Base-by-base conservation (phyloP, 2,797 vertebrate genomes). In the Rallus crepitans region DNA sequence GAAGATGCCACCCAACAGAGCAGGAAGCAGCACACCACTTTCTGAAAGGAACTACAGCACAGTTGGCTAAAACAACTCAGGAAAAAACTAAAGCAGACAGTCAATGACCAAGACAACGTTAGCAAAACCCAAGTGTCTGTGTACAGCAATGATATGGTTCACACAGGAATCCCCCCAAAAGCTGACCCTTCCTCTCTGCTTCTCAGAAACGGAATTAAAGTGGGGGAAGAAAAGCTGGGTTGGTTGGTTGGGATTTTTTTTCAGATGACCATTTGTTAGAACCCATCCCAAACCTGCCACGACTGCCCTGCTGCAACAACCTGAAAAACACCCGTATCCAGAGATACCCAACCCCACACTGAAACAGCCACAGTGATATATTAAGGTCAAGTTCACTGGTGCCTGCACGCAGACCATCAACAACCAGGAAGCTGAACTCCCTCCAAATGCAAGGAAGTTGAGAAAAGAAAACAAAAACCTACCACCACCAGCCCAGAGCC, bases 381-480 rank as follows among this genome's bases (percentile, higher is more conserved):
- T 20, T 88, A 89, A 90, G 89, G 92, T 78, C 80, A 91, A 90
- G 55, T 39, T 77, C 21, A 90, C 53, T 31, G 16, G 25, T 61
- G 53, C 79, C 90, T 79, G 28, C 83, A 71, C 59, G 53, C 82
- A 79, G 82, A 66, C 71, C 23, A 90, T 57, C 73, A 92, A 15
- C 72, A 78, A 69, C 15, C 79, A 93, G 68, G 72, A 96, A 94
- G 73, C 13, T 91, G 87, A 89, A 89, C 79, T 60, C 45, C 35
- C 63, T 96, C 70, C 83, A 94, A 94, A 91, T 0, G 3, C 73
- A 87, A 94, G 59, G 61, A 90, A 90, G 94, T 56, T 68, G 71
- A 48, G 87, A 94, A 95, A 85, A 90, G 75, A 60, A 87, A 89
- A 69, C 53, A 76, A 82, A 85, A 77, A 10, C 48, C 48, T 20